These are phyloP conservation scores for Temnothorax unifasciatus DNA, from an alignment of 2,888 invertebrate species.

Conservation along the genomic window DNA sequence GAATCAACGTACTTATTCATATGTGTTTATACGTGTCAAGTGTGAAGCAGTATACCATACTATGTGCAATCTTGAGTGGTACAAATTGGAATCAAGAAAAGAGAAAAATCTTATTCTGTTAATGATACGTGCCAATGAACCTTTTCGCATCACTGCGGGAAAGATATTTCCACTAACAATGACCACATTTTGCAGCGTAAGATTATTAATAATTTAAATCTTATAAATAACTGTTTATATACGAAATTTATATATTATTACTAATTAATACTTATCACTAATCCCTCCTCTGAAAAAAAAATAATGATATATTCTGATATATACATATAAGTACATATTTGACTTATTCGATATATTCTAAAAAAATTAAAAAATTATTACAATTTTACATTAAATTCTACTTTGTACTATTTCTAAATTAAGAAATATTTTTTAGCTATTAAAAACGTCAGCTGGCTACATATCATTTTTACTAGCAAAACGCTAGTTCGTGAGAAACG, in stretches of 20 bases:
- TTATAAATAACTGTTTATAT: not conserved
- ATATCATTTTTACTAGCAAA: constrained; percentile 17
- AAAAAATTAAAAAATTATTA: not conserved
- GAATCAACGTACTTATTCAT: not conserved
- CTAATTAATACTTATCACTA: not conserved
- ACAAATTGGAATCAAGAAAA: not conserved
- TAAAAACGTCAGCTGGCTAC: not conserved
- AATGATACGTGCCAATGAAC: not conserved
- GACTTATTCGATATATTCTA: not conserved
- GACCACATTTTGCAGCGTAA: constrained; percentile 64
- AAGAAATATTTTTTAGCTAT: constrained; percentile 5
- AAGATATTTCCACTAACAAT: constrained; percentile 57
- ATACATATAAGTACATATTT: too few relatives aligned
- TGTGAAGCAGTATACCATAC: not conserved
- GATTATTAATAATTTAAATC: not conserved
- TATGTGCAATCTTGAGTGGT: constrained; percentile 9
- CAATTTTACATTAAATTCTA: not conserved
- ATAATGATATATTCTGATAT: not conserved
- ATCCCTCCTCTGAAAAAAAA: not conserved
- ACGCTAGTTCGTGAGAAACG: not conserved
- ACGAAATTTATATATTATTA: not conserved
- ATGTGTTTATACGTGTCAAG: not conserved
- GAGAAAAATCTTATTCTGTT: not conserved
- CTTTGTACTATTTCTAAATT: not conserved
- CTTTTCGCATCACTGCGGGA: constrained; percentile 65